These are phyloP conservation scores for Nyctibius grandis DNA, from an alignment of 2,797 vertebrate species.

Conservation along the genomic window DNA sequence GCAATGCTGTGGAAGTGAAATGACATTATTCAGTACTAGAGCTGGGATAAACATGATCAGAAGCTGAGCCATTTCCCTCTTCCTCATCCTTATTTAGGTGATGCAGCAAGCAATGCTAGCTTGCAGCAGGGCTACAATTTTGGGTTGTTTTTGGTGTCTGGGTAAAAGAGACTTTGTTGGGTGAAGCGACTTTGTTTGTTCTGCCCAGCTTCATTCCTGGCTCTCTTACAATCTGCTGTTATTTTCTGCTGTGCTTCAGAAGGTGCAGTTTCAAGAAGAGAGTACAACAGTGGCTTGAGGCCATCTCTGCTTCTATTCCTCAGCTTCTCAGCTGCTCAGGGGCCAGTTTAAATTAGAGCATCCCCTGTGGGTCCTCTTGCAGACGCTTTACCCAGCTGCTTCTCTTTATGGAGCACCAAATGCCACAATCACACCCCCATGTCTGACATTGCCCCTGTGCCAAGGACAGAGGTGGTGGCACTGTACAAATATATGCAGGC, in stretches of 20 bases:
- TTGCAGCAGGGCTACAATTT: background rate
- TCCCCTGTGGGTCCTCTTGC: background rate
- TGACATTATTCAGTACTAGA: background rate
- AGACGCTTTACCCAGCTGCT: background rate
- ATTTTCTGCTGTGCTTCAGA: slow-evolving; percentile 1
- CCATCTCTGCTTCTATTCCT: slow-evolving; percentile 32
- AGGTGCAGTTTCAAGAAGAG: background rate
- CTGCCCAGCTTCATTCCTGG: background rate
- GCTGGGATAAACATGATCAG: background rate
- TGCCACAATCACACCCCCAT: background rate
- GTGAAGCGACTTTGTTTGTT: background rate
- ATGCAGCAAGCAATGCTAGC: background rate
- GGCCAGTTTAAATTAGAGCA: slow-evolving; percentile 44
- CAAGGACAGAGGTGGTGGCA: background rate
- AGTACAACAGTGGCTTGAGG: slow-evolving; percentile 44
- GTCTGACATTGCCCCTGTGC: background rate
- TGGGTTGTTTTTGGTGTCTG: background rate
- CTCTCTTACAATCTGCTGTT: background rate
- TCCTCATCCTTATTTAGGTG: background rate
- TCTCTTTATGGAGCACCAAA: slow-evolving; percentile 25
- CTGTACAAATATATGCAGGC: background rate
- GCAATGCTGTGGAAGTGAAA: background rate
- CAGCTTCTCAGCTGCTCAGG: slow-evolving; percentile 5
- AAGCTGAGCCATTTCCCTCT: background rate
- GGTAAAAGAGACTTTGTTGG: background rate